These are phyloP conservation scores for Drosophila helvetica DNA, from an alignment of 2,888 invertebrate species.

Conservation along the genomic window DNA sequence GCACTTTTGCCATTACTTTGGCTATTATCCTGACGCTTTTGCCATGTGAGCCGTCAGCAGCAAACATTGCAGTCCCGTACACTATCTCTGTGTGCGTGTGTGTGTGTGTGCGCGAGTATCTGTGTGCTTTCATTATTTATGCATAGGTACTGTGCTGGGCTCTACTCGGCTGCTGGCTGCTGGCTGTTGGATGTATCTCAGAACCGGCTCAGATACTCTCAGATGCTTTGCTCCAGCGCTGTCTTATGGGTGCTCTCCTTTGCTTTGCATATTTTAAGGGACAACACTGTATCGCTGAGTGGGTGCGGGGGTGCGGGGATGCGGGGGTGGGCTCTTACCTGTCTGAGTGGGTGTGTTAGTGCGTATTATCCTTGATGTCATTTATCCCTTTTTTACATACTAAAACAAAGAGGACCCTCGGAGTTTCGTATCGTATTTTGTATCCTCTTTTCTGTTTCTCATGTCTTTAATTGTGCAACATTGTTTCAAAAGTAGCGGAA, in stretches of 20 bases:
- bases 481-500: too few relatives aligned
- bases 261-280: constrained; percentile 69
- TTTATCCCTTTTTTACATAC: constrained; percentile 66
- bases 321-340: not conserved
- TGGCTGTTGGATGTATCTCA: constrained; percentile 48
- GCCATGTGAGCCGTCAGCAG: constrained; percentile 58
- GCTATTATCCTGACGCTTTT: constrained; percentile 79
- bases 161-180: constrained; percentile 10
- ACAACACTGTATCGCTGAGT: constrained; percentile 10
- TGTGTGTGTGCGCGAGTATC: constrained; percentile 18
- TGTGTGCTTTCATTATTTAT: constrained; percentile 72
- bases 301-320: not conserved
- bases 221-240: constrained; percentile 13
- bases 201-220: constrained; percentile 1
- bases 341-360: constrained; percentile 21
- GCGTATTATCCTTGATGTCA: constrained; percentile 60
- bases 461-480: constrained; percentile 1
- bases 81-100: constrained; percentile 3
- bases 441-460: constrained; percentile 4
- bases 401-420: constrained; percentile 50
- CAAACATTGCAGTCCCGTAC: constrained; percentile 36
- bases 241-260: constrained; percentile 50
- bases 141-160: constrained; percentile 67
- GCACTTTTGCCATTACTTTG: constrained; percentile 79
- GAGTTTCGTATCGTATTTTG: constrained; percentile 19